Evolutionary conservation across 2,797 vertebrate species (phyloP), one percentile per base, ranked within the genome.

Genomic region (Agapornis canus): DNA sequence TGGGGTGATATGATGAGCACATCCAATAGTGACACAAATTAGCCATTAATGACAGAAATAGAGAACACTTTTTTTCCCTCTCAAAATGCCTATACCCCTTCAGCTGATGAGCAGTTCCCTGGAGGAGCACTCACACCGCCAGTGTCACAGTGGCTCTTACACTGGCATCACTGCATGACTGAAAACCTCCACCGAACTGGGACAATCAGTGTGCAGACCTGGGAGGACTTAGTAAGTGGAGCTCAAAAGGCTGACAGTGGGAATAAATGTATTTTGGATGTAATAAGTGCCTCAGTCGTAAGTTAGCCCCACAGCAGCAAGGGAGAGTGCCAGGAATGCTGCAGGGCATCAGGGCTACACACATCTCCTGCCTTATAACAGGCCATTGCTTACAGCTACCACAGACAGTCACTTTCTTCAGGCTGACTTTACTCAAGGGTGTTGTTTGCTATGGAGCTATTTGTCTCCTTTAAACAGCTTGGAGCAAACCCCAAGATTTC

Each of bases 161-260:
- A 5, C 22, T 35, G 22, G n/a, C 54, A 78, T 4, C 18, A 0
- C 35, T 2, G 37, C 3, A 9, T 2, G 20, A 25, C 1, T 13
- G 12, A 64, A 51, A 39, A 26, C 2, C 51, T 22, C 31, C 26
- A 2, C 0, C 3, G 23, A 54, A 5, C 1, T 0, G 2, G 37
- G 17, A 60, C n/a, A 39, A 14, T 31, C 12, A 20, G 35, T 1
- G 5, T 1, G 1, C 35, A 27, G 42, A 14, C 14, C 20, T 0
- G 0, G 14, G n/a, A 25, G 14, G 40, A 35, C 39, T 27, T 10
- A 25, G 40, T 9, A 21, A 69, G 71, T 11, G 37, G n/a, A 26
- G 14, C 15, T 47, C 39, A 13, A 13, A 31, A 42, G 40, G 60
- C 19, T 78, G 54, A 12, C 32, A 21, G 45, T 25, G 66, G 49